phyloP scores from a whole-genome alignment of 2,888 invertebrate species.

The Patella depressa region DNA sequence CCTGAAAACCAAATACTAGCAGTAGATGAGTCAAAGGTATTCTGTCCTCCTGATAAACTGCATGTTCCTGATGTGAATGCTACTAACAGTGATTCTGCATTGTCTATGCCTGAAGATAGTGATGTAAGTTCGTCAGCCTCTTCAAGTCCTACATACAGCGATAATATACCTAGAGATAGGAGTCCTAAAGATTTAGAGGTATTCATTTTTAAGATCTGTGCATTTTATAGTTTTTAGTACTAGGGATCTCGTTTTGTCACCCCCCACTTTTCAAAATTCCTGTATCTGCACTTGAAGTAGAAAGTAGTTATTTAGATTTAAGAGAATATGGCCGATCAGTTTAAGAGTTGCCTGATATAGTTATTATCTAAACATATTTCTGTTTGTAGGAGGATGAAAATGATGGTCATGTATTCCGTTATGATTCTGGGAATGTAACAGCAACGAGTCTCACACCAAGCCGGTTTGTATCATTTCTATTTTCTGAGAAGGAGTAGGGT shows the following conservation, averaged over 20 bases:
- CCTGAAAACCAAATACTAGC: constrained; percentile 67
- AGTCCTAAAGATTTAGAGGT: constrained; percentile 30
- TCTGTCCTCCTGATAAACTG: constrained; percentile 90
- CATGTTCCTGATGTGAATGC: constrained; percentile 81
- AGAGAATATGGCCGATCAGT: no score
- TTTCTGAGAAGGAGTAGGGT: neutral
- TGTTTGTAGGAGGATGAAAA: neutral
- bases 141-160: constrained; percentile 55
- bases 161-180: constrained; percentile 32
- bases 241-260: no score
- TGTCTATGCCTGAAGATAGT: constrained; percentile 67
- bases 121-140: constrained; percentile 63
- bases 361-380: no score
- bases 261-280: no score
- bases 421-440: constrained; percentile 63
- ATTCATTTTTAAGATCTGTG: neutral
- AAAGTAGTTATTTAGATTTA: no score
- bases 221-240: no score
- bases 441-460: constrained; percentile 45
- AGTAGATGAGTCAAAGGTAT: constrained; percentile 75
- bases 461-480: constrained; percentile 35
- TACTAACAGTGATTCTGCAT: constrained; percentile 68
- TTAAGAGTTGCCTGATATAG: no score
- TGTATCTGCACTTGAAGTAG: no score
- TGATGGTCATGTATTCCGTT: constrained; percentile 46